These are phyloP conservation scores for Xerus rutilus DNA, from an alignment of 2,797 vertebrate genomes.

Conservation along the genomic window DNA sequence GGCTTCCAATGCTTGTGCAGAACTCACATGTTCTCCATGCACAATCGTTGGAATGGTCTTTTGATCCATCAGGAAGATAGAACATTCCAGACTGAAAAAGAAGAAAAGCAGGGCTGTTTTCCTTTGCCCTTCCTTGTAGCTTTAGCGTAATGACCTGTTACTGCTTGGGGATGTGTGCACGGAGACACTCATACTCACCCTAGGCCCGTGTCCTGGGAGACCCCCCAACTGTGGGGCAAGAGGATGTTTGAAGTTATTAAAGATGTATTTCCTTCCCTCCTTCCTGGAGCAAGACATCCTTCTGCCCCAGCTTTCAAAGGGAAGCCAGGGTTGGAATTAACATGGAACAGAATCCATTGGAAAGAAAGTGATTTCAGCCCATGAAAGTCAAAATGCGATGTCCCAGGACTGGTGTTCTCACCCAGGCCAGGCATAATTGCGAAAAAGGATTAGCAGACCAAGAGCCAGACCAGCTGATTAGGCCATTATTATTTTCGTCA, in stretches of 20 bases:
- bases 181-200: accelerated
- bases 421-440: accelerated
- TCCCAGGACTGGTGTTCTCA: accelerated
- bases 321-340: neutral
- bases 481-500: neutral
- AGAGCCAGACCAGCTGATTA: accelerated
- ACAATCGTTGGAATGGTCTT: neutral
- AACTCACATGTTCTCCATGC: accelerated
- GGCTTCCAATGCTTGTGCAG: accelerated
- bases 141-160: too few species aligned
- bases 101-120: neutral
- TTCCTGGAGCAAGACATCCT: accelerated
- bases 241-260: neutral
- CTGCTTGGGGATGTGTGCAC: accelerated
- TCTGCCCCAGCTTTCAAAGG: neutral
- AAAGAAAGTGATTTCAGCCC: neutral
- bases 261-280: neutral
- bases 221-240: accelerated
- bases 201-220: neutral
- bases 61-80: neutral
- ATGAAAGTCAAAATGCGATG: neutral
- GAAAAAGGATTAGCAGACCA: neutral
- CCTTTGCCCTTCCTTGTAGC: neutral
- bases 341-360: neutral
- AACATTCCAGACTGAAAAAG: neutral